These are phyloP conservation scores for Apostichopus japonicus DNA, from an alignment of 35 echinoderm and acorn worm genomes.

Conservation along the genomic window DNA sequence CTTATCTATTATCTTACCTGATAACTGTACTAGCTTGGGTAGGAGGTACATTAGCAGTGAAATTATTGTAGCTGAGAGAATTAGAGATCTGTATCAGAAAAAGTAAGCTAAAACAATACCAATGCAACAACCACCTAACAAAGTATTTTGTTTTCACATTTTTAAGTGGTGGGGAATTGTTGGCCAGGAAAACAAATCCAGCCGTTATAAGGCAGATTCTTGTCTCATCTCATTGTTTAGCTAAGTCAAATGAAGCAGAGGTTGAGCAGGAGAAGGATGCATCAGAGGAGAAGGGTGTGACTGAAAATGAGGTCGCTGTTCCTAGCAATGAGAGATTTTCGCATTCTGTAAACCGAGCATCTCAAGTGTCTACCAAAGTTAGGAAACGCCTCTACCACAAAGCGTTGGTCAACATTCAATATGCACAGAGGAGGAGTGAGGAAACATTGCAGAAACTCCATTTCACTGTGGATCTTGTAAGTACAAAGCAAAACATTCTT, in stretches of 20 bases:
- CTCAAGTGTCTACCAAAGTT: constrained; percentile 74
- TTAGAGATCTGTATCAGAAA: neutral
- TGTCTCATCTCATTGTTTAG: too few species aligned
- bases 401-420: constrained; percentile 86
- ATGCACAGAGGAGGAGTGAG: constrained; percentile 90
- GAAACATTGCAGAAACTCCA: constrained; percentile 92
- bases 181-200: neutral
- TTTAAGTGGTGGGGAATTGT: neutral
- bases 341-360: constrained; percentile 58
- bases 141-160: neutral
- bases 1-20: too few species aligned
- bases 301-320: neutral
- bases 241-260: neutral
- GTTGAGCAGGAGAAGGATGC: constrained; percentile 23
- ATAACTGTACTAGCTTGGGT: too few species aligned
- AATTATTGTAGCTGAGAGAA: too few species aligned
- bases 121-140: neutral
- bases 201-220: too few species aligned
- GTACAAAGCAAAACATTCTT: neutral
- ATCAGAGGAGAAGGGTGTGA: constrained; percentile 13
- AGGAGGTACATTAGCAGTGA: too few species aligned
- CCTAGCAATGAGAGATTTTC: constrained; percentile 47
- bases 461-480: constrained; percentile 89
- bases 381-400: constrained; percentile 72
- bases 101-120: neutral